phyloP scores from a whole-genome alignment of 2,113 vertebrate species.

The Syrrhaptes paradoxus region DNA sequence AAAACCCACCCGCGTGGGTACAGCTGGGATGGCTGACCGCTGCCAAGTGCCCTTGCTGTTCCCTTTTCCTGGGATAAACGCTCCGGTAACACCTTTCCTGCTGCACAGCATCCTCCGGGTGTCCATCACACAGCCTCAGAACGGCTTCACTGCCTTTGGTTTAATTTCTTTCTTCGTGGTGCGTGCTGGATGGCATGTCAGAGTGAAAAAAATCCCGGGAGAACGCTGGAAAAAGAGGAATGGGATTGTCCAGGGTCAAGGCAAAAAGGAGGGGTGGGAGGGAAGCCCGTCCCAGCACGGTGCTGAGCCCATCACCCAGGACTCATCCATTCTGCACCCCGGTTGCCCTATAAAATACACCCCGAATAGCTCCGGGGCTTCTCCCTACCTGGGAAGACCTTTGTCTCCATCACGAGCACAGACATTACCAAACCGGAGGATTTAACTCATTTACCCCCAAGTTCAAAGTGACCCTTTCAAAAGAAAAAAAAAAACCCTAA shows the following conservation, averaged over 20 bases:
- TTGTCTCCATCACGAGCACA: background rate
- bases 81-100: accelerated
- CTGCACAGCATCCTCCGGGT: accelerated
- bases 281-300: background rate
- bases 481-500: too few species aligned
- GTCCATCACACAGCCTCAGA: accelerated
- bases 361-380: background rate
- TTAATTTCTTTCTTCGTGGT: background rate
- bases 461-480: background rate
- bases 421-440: background rate
- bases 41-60: background rate
- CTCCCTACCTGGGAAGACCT: background rate
- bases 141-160: background rate
- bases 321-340: accelerated
- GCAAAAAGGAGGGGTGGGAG: accelerated
- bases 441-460: background rate
- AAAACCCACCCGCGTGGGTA: accelerated
- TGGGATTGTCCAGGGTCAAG: background rate
- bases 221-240: background rate
- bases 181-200: accelerated
- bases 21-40: accelerated
- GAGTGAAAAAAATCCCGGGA: accelerated
- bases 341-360: background rate
- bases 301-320: background rate
- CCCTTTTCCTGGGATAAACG: accelerated